Percentiles rank a stretch among this genome's conserved stretches.
These are phyloP conservation scores for Idaea aversata DNA, from an alignment of 2,888 invertebrate species.

Conservation along the genomic window DNA sequence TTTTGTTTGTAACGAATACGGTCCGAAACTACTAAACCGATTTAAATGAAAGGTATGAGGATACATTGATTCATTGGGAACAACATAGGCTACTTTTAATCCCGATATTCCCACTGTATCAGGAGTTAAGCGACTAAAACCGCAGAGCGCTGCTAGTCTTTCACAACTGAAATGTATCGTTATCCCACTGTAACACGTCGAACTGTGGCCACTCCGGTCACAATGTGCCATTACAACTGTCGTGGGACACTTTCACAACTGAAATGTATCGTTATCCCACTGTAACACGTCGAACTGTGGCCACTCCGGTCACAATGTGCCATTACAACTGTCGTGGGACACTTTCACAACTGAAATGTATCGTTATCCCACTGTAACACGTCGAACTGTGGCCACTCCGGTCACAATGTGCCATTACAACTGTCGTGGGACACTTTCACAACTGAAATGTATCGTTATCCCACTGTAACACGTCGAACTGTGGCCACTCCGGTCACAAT, in stretches of 20 bases:
- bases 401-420: conserved; percentile 4
- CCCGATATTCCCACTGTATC: no score
- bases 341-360: conserved; percentile 9
- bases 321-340: conserved; percentile 7
- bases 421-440: conserved; percentile 11
- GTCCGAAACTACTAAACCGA: no score
- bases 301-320: not conserved
- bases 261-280: not conserved
- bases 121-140: no score
- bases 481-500: not conserved
- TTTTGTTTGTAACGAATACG: no score
- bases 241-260: conserved; percentile 9
- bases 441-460: not conserved
- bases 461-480: not conserved
- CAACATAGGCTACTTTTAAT: no score
- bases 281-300: not conserved
- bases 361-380: not conserved
- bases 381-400: not conserved
- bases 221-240: conserved; percentile 7
- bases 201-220: not conserved
- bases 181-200: not conserved
- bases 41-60: no score
- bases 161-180: not conserved
- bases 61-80: no score
- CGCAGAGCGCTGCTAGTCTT: no score